Base-by-base conservation (phyloP, 2,113 vertebrate species). In the Xerus inauris region DNA sequence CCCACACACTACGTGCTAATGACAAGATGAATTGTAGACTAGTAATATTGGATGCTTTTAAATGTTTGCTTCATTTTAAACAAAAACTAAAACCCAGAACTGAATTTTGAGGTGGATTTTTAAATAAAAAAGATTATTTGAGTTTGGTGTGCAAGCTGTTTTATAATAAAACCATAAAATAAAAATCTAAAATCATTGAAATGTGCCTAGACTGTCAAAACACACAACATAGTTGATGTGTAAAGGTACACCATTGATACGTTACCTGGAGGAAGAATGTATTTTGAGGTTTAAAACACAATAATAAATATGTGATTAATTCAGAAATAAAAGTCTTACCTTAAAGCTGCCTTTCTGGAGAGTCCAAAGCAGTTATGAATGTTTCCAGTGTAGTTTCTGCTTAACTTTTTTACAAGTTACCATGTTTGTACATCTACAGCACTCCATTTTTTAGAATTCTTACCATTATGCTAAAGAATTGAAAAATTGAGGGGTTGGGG, bases 41-140 rank as follows among this genome's bases (percentile, higher is more conserved):
- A 98, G 98, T 98, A 97, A 96, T 94, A 98, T 97, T 98, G 98
- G 97, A 98, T 98, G 98, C 98, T 98, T 98, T 98, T 96, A 94
- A 98, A 98, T 98, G 96, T 98, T 98, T 95, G 93, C 98, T 96
- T 96, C 92, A 94, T 98, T 97, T 62, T 94, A 97, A 98, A 97
- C 92, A 86, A 96, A 97, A 96, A 93, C 97, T 98, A 97, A 98
- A 98, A 98, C 97, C 97, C 97, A 98, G 79, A 96, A 97, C 40
- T 98, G 98, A 97, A 97, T 98, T 99, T 98, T 98, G 96, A 98
- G 97, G 95, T 98, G 98, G 91, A 98, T 98, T 98, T 98, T 98
- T 98, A 98, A 99, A 98, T 98, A 98, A 98, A 98, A 94, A 96
- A 96, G 94, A 93, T 97, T 98, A 98, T 98, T 98, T 96, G 8